Conservation (phyloP, 2,113 vertebrate genomes). For the Larimichthys polyactis region DNA sequence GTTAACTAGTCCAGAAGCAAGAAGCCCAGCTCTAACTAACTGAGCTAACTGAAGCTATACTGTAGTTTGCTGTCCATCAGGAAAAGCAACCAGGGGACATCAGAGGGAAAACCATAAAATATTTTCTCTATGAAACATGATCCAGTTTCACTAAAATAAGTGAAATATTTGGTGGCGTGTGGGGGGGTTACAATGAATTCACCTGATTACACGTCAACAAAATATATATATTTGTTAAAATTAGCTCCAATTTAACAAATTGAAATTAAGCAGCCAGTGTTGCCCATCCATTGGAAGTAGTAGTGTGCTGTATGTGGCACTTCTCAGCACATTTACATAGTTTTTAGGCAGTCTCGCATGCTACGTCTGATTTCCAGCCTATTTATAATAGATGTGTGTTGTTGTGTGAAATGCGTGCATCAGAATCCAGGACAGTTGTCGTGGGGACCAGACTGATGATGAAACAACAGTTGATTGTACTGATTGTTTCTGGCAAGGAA, state of each 20-base stretch:
- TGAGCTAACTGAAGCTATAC: no score
- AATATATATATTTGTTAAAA: not conserved
- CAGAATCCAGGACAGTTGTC: slow-evolving; percentile 81
- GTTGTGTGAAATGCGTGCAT: slow-evolving; percentile 62
- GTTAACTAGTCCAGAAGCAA: no score
- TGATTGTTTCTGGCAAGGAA: slow-evolving; percentile 73
- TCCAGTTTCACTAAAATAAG: no score
- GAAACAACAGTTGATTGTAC: slow-evolving; percentile 78
- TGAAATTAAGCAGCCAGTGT: not conserved
- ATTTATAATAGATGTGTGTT: slow-evolving; percentile 77
- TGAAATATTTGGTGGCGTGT: no score
- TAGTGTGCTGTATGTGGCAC: not conserved
- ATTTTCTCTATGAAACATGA: no score
- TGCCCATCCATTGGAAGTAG: not conserved
- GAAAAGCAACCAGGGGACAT: no score
- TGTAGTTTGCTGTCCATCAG: no score
- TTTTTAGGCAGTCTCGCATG: slow-evolving; percentile 40
- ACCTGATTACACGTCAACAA: no score
- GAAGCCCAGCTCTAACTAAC: no score
- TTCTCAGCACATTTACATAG: slow-evolving; percentile 24
- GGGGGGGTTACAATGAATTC: no score
- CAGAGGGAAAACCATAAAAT: no score
- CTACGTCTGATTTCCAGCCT: slow-evolving; percentile 57
- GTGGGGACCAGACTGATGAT: slow-evolving; percentile 72
- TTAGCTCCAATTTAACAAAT: not conserved